A percentile compares a stretch with the other conserved stretches of the same genome.
These are phyloP conservation scores for Menura novaehollandiae DNA, from an alignment of 2,113 vertebrate species.

Conservation along the genomic window DNA sequence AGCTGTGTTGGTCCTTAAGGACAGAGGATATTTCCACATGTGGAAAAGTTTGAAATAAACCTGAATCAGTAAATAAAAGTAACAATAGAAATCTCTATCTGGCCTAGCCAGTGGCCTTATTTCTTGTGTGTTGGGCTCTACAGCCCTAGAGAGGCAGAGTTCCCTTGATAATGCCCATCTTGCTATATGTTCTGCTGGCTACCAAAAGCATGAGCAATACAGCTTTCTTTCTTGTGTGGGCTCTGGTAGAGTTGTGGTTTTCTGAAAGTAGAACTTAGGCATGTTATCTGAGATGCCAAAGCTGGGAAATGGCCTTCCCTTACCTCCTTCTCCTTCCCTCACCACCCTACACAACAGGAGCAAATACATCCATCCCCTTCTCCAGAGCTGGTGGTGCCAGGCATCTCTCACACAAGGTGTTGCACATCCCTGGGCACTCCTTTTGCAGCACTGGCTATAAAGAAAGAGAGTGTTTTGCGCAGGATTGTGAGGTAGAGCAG, in stretches of 20 bases:
- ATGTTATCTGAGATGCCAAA: neutral
- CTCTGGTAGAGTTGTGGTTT: neutral
- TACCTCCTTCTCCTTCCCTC: neutral
- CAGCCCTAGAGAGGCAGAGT: neutral
- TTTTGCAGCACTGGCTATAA: neutral
- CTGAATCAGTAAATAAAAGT: neutral
- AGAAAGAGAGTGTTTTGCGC: neutral
- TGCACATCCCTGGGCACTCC: neutral
- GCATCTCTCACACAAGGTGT: neutral
- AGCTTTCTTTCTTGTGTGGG: neutral
- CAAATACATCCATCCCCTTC: neutral
- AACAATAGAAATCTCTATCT: neutral
- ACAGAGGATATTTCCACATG: neutral
- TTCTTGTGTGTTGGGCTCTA: neutral
- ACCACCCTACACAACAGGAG: neutral
- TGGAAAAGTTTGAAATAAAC: neutral
- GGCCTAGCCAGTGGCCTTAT: neutral
- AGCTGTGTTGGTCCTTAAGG: neutral
- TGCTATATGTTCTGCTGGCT: neutral
- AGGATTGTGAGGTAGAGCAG: neutral
- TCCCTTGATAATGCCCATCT: neutral
- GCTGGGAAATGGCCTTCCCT: neutral
- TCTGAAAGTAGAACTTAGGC: neutral
- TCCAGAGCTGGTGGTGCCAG: accelerated
- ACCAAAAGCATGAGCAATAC: neutral